Conservation (phyloP, 2,797 vertebrate genomes). For the Sebastiscus albofasciatus region DNA sequence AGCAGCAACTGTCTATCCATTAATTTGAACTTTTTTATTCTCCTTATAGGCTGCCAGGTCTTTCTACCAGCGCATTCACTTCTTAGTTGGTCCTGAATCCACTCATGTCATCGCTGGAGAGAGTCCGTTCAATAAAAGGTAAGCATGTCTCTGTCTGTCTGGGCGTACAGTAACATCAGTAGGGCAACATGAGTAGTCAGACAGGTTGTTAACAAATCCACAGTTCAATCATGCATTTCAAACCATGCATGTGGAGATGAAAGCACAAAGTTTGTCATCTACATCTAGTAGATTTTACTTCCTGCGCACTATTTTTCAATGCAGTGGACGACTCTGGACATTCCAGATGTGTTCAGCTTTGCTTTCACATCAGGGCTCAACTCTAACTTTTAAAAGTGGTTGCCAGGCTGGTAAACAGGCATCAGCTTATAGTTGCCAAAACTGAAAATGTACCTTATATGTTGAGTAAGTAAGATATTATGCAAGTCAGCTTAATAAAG, state of each 20-base stretch:
- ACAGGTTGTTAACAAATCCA: no score
- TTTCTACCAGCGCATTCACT: constrained; percentile 95
- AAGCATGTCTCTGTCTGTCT: constrained; percentile 24
- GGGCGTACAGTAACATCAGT: background rate
- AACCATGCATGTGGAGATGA: no score
- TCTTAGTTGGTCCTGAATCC: constrained; percentile 91
- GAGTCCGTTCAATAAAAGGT: constrained; percentile 97
- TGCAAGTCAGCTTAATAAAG: background rate
- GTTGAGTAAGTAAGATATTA: background rate
- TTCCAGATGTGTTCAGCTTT: background rate
- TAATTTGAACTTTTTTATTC: background rate
- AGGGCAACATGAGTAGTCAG: background rate
- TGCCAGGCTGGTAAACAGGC: background rate
- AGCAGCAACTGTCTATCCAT: background rate
- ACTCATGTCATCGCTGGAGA: constrained; percentile 92
- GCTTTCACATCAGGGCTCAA: background rate
- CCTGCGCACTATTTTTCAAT: background rate
- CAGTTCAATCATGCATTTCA: no score
- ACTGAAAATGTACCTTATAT: background rate
- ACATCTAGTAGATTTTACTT: background rate
- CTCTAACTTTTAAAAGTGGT: background rate
- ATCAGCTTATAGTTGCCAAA: background rate
- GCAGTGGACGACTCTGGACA: background rate
- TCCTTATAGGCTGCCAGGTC: constrained; percentile 87
- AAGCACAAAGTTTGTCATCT: no score